Percentiles rank a stretch among this genome's conserved stretches.
These are phyloP conservation scores for Acanthis flammea DNA, from an alignment of 2,797 vertebrate genomes.

Conservation along the genomic window DNA sequence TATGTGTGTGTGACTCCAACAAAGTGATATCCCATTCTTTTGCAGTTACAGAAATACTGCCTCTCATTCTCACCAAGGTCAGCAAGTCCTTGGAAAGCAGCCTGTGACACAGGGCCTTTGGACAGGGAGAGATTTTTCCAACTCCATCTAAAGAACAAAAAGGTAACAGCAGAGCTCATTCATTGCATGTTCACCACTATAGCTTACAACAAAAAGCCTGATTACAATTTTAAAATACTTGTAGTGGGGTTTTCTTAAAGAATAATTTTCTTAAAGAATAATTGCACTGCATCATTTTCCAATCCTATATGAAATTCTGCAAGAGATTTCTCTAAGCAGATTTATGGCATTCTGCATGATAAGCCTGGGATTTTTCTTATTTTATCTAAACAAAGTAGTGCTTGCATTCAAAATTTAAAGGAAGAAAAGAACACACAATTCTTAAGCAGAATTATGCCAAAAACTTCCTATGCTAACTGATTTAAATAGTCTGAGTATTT, in stretches of 20 bases:
- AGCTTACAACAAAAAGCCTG: background rate
- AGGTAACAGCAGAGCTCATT: background rate
- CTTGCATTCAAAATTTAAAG: background rate
- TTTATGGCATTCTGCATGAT: background rate
- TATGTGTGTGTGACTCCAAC: background rate
- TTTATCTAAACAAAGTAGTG: background rate
- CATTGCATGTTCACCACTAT: background rate
- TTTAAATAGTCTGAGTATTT: background rate
- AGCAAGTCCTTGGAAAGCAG: slow-evolving; percentile 13
- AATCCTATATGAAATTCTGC: background rate
- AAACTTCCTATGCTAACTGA: background rate
- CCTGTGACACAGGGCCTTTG: background rate
- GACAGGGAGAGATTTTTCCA: background rate
- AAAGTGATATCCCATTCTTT: background rate
- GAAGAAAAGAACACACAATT: background rate
- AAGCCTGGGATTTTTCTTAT: background rate
- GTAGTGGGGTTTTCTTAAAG: background rate
- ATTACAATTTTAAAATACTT: background rate
- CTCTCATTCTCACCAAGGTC: background rate
- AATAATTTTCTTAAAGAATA: background rate
- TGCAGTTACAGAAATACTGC: background rate
- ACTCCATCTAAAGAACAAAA: background rate
- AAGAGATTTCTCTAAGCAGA: background rate
- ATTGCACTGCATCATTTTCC: background rate
- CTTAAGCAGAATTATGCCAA: background rate